Conservation (phyloP, 2,888 invertebrate species). For the Troides aeacus region DNA sequence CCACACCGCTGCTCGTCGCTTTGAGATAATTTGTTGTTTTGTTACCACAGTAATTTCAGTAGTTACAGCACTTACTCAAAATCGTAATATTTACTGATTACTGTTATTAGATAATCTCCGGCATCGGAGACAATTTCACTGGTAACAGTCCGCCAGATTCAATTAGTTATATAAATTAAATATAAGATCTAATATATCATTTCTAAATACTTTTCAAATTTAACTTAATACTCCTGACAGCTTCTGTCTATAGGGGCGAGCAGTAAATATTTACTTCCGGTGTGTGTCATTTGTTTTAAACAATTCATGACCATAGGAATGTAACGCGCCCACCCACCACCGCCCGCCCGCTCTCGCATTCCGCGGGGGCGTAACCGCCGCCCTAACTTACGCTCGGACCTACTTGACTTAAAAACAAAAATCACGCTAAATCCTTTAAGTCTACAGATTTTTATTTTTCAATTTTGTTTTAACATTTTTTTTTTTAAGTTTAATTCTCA, state of each 20-base stretch:
- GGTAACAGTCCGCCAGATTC: neutral
- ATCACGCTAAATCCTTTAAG: slow-evolving; percentile 51
- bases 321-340: slow-evolving; percentile 66
- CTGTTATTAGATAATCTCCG: no score
- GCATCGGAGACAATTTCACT: neutral
- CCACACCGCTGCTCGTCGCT: no score
- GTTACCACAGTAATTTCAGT: no score
- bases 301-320: slow-evolving; percentile 61
- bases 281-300: slow-evolving; percentile 36
- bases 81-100: no score
- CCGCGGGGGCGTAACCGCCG: slow-evolving; percentile 76
- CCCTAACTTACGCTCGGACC: slow-evolving; percentile 65
- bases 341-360: slow-evolving; percentile 67
- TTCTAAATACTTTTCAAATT: neutral
- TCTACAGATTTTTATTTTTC: neutral
- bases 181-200: neutral
- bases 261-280: neutral
- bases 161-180: no score
- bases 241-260: neutral
- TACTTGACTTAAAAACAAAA: slow-evolving; percentile 46
- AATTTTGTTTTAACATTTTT: no score
- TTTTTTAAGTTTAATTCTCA: no score
- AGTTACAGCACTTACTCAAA: no score
- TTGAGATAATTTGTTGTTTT: no score
- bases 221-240: neutral